Evolutionary conservation across 1,140 invertebrate species (phyloP), one percentile per base, ranked within the genome.

Genomic region (Pemphigus obesinymphae): DNA sequence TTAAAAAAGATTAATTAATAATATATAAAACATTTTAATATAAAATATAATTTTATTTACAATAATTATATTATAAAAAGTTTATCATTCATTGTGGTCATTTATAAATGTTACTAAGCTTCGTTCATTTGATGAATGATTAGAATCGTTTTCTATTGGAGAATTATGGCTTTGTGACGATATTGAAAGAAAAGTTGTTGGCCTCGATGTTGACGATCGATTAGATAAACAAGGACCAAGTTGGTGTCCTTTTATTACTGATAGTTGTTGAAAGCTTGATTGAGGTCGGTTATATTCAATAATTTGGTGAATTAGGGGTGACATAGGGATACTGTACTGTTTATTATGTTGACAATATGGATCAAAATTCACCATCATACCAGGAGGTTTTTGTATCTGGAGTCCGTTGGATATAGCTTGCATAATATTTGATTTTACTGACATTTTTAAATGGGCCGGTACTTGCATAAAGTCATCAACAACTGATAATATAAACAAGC

Each of bases 401-500:
- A 34, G 3, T 31, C 61, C 40, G 45, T 72, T 72, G 63, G 37
- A 81, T 55, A 80, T 55, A 61, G 53, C 23, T 61, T 63, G 53
- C 55, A 81, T 61, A n/a, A 66, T 81, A 43, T 63, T 55, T 2
- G 37, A 63, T 81, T 63, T 81, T 40, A 81, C 58, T 40, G 13
- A 26, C 29, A 81, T 61, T 81, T 81, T 81, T 43, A 61, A 40
- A 81, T 81, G 31, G 5, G 20, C 34, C 0, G 78, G 55, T 61
- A 81, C 78, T 61, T 55, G 31, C 53, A 43, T 66, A 37, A 66
- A 23, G 7, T 66, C 55, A 40, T 81, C 15, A 37, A 61, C 23
- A 43, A 81, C 40, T 26, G 78, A 81, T 17, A 81, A 81, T n/a
- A 81, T 26, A 45, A 66, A 81, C 23, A 81, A 43, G 15, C 58